Conservation (phyloP, 2,113 vertebrate genomes). For the Micromys minutus region DNA sequence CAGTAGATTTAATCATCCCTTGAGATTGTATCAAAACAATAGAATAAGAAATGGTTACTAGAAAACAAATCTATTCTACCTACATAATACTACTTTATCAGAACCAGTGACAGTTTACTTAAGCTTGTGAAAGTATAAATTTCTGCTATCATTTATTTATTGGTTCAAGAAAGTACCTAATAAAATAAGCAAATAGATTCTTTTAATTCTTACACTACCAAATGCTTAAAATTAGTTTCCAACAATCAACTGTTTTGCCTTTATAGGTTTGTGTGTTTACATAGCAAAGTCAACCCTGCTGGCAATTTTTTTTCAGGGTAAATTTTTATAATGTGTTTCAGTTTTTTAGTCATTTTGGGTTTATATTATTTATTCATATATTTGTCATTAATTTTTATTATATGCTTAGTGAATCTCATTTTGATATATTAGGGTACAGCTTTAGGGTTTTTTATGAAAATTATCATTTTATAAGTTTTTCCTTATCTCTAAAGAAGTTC, state of each 20-base stretch:
- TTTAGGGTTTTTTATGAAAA: neutral
- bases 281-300: neutral
- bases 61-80: constrained; percentile 22
- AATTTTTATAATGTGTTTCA: neutral
- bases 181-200: constrained; percentile 46
- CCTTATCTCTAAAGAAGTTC: neutral
- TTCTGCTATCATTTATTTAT: neutral
- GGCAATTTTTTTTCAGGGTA: neutral
- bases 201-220: too few relatives aligned
- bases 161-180: neutral
- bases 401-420: neutral
- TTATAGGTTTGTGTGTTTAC: neutral
- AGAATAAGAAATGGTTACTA: constrained; percentile 47
- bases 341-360: neutral
- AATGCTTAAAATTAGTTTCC: neutral
- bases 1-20: constrained; percentile 57
- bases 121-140: constrained; percentile 46
- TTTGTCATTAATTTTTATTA: neutral
- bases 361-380: neutral
- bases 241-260: neutral
- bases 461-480: neutral
- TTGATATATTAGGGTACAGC: neutral
- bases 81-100: constrained; percentile 57
- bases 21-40: constrained; percentile 53
- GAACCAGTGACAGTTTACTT: neutral